Evolutionary conservation across 2,797 vertebrate genomes (phyloP).

Genomic region (Cryptoprocta ferox): DNA sequence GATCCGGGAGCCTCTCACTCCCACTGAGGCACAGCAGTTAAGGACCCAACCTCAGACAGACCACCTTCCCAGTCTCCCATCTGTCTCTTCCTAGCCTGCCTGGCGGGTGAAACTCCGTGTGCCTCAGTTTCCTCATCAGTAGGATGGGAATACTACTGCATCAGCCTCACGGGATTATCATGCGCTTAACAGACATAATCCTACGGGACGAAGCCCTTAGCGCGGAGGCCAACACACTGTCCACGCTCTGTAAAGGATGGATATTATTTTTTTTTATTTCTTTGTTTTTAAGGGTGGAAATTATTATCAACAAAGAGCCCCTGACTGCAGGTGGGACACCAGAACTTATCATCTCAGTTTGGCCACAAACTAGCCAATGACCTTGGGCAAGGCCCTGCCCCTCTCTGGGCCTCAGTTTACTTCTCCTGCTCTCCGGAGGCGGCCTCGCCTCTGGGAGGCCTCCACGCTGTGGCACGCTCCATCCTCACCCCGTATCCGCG

Average conservation of each 20-base stretch:
- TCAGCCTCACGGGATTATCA: neutral
- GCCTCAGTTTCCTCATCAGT: neutral
- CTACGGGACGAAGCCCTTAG: neutral
- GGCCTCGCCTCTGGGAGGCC: accelerated
- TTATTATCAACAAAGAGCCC: neutral
- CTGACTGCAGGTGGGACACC: accelerated
- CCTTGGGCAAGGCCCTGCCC: neutral
- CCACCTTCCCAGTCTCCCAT: neutral
- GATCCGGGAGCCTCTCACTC: neutral
- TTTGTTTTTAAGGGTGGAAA: no score
- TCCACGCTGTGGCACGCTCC: accelerated
- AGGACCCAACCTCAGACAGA: no score
- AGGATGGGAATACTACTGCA: neutral
- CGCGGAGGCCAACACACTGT: accelerated
- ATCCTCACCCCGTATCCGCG: accelerated
- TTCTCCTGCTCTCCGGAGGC: neutral
- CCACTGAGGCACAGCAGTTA: neutral
- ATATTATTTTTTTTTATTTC: no score
- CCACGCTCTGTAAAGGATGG: neutral
- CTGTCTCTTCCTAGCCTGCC: neutral
- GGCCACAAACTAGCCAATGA: neutral
- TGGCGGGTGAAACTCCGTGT: neutral
- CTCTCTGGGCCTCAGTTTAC: neutral
- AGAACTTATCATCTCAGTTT: neutral
- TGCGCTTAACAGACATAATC: neutral